A percentile compares a stretch with the other conserved stretches of the same genome.
Evolutionary conservation across 2,797 vertebrate species (phyloP).

Genomic region (Coregonus suidteri): DNA sequence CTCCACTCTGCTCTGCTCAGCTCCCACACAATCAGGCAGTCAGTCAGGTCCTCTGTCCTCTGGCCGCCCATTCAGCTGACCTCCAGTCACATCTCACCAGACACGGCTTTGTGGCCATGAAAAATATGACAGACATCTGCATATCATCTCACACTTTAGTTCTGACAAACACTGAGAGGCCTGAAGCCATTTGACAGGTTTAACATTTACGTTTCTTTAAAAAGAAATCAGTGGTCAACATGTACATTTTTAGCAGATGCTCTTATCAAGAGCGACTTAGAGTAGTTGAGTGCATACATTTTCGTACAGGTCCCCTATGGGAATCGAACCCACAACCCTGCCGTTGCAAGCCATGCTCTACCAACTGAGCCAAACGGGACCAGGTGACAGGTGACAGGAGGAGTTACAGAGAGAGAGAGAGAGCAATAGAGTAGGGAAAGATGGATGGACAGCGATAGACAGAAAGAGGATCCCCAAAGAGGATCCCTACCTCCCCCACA

Average conservation of each 20-base stretch:
- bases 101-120: slow-evolving; percentile 25
- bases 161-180: neutral
- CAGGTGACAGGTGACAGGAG: neutral
- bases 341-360: too few species aligned
- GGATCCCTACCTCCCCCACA: slow-evolving; percentile 18
- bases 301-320: too few species aligned
- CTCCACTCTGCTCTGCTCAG: neutral
- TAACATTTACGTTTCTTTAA: too few species aligned
- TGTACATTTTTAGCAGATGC: too few species aligned
- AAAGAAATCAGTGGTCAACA: too few species aligned
- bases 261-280: too few species aligned
- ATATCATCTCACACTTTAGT: neutral
- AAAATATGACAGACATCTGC: slow-evolving; percentile 34
- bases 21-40: slow-evolving; percentile 15
- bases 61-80: slow-evolving; percentile 48
- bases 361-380: too few species aligned
- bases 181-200: neutral
- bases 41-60: slow-evolving; percentile 49
- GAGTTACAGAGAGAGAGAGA: neutral
- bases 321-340: too few species aligned
- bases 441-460: slow-evolving; percentile 1
- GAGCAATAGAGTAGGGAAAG: neutral
- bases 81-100: slow-evolving; percentile 30
- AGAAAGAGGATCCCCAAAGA: neutral
- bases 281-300: too few species aligned